A percentile compares a stretch with the other conserved stretches of the same genome.
phyloP scores from a whole-genome alignment of 2,797 vertebrate species.

The Nannoperca obscura region DNA sequence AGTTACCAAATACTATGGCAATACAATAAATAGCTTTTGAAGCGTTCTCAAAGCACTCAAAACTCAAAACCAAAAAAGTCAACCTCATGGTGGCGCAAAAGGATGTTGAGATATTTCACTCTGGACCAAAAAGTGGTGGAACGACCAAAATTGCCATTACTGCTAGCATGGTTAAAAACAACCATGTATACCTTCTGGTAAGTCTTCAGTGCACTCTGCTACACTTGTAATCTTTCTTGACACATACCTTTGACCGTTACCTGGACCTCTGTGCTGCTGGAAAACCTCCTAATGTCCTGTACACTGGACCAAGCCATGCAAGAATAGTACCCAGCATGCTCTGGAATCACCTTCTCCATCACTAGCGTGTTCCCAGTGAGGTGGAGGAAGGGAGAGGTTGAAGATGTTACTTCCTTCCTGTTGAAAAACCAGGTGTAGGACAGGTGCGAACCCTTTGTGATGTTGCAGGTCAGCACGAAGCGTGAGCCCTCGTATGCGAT shows the following conservation, averaged over 20 bases:
- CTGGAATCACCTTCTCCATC: conserved; percentile 57
- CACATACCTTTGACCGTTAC: conserved; percentile 82
- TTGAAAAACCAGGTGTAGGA: conserved; percentile 84
- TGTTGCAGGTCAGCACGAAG: conserved; percentile 75
- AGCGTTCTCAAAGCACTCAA: no score
- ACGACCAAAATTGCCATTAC: not conserved
- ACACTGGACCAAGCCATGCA: conserved; percentile 77
- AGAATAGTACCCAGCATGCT: conserved; percentile 78
- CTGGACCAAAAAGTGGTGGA: not conserved
- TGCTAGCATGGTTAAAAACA: not conserved
- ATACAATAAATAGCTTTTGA: not conserved
- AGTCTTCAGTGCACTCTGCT: not conserved
- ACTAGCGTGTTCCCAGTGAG: conserved; percentile 67
- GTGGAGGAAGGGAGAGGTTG: conserved; percentile 25
- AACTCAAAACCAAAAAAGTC: not conserved
- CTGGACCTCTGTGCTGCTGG: conserved; percentile 75
- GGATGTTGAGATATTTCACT: not conserved
- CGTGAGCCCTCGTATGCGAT: conserved; percentile 72
- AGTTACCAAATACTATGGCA: not conserved
- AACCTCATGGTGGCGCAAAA: no score
- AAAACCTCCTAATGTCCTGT: conserved; percentile 60
- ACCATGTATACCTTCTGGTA: not conserved
- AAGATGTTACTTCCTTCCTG: conserved; percentile 54
- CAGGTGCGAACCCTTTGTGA: conserved; percentile 76
- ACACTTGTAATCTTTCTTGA: not conserved